Base-by-base conservation (phyloP, 1,140 invertebrate species). In the Eumeta japonica region DNA sequence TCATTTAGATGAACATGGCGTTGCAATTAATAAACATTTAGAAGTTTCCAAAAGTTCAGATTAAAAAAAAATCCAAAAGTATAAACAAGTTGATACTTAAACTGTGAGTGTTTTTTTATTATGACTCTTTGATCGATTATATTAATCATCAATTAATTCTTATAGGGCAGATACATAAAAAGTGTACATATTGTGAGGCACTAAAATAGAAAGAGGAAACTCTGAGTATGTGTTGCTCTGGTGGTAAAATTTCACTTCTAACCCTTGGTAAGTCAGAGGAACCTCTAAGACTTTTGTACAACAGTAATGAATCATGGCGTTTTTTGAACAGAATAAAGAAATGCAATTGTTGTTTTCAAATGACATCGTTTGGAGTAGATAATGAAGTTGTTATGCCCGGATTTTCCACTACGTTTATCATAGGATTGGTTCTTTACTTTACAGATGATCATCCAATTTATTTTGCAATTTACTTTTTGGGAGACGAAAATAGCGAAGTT, bases 401-500 rank as follows among this genome's bases (percentile, higher is more conserved):
- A 48, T 49, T 59, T 35, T 53, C 39, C n/a, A n/a, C 57, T 13
- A 73, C 62, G 45, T 77, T 3, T 67, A 68, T 39, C 63, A 75
- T 28, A 48, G 40, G 38, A 55, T 62, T 55, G 59, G 67, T 17
- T 57, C 43, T 20, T 37, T 72, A 16, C 34, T 70, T 18, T 64
- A 63, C 20, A 31, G n/a, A n/a, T 41, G 17, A 44, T 16, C 35
- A 55, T 10, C 47, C 35, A 19, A 47, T 51, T 55, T 72, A 63
- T 51, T 41, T 66, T n/a, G 58, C 68, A 43, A 48, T 68, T 48
- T 66, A n/a, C n/a, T n/a, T n/a, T n/a, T n/a, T n/a, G n/a, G n/a
- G n/a, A n/a, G n/a, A n/a, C n/a, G n/a, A n/a, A n/a, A n/a, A n/a
- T n/a, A n/a, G n/a, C n/a, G n/a, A n/a, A n/a, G n/a, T n/a, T n/a